Evolutionary conservation across 2,888 invertebrate species (phyloP), one percentile per base, ranked within the genome.

Genomic region (Hoplodrina ambigua): DNA sequence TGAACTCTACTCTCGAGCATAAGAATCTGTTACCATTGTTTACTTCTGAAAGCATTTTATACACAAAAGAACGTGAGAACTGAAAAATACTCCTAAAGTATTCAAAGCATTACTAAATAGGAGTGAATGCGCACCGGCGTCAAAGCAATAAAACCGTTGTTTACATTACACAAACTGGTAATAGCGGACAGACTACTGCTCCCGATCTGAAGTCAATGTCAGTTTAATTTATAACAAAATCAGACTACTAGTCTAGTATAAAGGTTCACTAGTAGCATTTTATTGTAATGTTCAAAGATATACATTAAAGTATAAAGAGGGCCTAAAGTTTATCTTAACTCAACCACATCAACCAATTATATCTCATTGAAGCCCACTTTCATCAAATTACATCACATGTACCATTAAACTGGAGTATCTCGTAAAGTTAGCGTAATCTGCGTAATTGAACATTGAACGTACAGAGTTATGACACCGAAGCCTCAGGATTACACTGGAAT

Each of bases 401-500:
- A 49, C 44, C 49, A 69, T 69, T 57, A 63, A 63, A 71, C 50
- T 50, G 46, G 77, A 63, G 55, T 75, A 59, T 59, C 64, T 80
- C 62, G 37, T 65, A 60, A 60, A 70, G 76, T 74, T 49, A 53
- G 3, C 56, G 72, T 78, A 77, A 77, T 72, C 57, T 63, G 19
- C 59, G 66, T 78, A 81, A 78, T 73, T 63, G 49, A 66, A 63
- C 69, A 67, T 72, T 64, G 81, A 71, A 78, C 62, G 56, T 53
- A 69, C 59, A 50, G 66, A 56, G 73, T 69, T 78, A 70, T 65
- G 74, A 63, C 60, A 72, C 71, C 65, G 75, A 85, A 84, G 85
- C 71, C 78, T 72, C 70, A 62, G 79, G 78, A 78, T 86, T 84
- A 84, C 69, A 80, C 72, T 77, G 74, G 74, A 82, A 81, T 81